Evolutionary conservation across 2,888 invertebrate species (phyloP).

Genomic region (Candidula unifasciata): DNA sequence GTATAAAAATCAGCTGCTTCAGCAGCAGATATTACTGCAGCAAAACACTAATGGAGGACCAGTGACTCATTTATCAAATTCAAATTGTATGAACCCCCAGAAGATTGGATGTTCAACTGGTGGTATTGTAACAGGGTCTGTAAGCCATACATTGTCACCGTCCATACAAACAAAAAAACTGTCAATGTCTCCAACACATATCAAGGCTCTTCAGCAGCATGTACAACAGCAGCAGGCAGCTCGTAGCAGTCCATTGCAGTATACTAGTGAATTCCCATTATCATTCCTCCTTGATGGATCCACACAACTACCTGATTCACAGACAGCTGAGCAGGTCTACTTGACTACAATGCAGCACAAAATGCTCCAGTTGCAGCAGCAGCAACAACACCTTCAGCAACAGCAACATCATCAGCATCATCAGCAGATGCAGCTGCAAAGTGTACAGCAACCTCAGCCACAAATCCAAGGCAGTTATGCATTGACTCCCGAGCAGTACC

Average conservation of each 20-base stretch:
- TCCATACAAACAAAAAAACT: constrained; percentile 90
- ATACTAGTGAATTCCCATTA: constrained; percentile 21
- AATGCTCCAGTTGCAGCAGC: constrained; percentile 33
- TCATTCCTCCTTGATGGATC: constrained; percentile 39
- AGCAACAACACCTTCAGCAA: constrained; percentile 27
- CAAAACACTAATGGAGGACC: neutral
- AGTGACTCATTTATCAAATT: neutral
- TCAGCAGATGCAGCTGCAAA: constrained; percentile 30
- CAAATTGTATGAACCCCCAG: neutral
- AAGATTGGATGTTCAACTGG: neutral
- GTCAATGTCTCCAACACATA: constrained; percentile 96
- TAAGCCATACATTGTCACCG: constrained; percentile 81
- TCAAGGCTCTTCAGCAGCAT: constrained; percentile 94
- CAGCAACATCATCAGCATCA: constrained; percentile 33
- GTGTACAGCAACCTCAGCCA: constrained; percentile 52
- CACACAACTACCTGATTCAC: neutral
- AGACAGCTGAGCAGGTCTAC: constrained; percentile 34
- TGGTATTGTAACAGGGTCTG: constrained; percentile 3
- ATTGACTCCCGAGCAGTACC: constrained; percentile 77
- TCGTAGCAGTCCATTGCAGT: constrained; percentile 30
- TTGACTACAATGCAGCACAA: constrained; percentile 38
- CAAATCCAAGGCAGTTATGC: constrained; percentile 48
- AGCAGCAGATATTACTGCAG: constrained; percentile 41
- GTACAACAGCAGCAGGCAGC: constrained; percentile 83
- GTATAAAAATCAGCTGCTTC: constrained; percentile 43